Evolutionary conservation across 2,888 invertebrate species (phyloP).

Genomic region (Trypoxylon attenuatum): DNA sequence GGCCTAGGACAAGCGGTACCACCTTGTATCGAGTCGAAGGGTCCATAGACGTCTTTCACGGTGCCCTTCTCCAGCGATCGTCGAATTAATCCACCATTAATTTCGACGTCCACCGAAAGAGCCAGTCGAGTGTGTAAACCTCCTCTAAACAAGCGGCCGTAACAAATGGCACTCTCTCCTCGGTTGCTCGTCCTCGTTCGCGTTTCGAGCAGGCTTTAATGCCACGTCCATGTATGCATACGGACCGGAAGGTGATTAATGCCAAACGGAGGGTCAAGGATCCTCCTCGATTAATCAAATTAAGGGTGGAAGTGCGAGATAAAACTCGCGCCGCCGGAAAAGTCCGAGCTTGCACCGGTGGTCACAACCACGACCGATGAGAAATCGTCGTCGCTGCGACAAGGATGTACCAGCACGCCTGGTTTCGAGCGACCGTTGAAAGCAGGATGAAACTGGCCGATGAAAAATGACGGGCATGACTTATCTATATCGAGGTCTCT

Average conservation of each 20-base stretch:
- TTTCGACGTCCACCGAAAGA: constrained; percentile 61
- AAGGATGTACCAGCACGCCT: constrained; percentile 18
- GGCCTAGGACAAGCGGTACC: not conserved
- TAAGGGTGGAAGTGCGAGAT: constrained; percentile 73
- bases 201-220: constrained; percentile 58
- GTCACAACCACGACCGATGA: constrained; percentile 25
- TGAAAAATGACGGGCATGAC: constrained; percentile 72
- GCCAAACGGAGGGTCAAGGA: constrained; percentile 65
- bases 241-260: constrained; percentile 71
- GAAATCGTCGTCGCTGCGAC: constrained; percentile 42
- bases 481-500: constrained; percentile 70
- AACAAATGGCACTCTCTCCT: constrained; percentile 71
- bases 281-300: constrained; percentile 74
- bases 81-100: constrained; percentile 74
- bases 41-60: constrained; percentile 16
- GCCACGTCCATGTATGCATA: constrained; percentile 72
- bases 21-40: not conserved
- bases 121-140: constrained; percentile 71
- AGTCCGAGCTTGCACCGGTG: constrained; percentile 50
- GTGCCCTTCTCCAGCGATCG: constrained; percentile 50
- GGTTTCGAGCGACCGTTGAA: constrained; percentile 55
- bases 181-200: constrained; percentile 37
- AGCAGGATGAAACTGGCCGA: constrained; percentile 22
- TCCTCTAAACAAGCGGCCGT: constrained; percentile 72
- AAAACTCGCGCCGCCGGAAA: constrained; percentile 71